Conservation (phyloP, 2,113 vertebrate genomes). For the Globicephala melas region DNA sequence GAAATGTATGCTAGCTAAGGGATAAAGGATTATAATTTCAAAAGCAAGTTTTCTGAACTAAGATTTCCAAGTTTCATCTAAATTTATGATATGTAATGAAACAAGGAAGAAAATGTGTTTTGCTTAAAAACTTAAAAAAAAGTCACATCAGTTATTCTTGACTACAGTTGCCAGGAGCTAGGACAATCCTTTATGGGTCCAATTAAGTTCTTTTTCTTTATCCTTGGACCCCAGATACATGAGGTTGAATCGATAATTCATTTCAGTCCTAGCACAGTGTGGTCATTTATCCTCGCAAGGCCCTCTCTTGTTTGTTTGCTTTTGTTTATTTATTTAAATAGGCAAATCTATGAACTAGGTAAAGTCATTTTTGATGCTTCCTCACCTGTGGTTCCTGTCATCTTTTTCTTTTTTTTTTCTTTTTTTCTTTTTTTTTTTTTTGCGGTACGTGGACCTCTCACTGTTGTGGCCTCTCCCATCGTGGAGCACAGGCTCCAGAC, state of each 20-base stretch:
- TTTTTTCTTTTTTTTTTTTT: too few species aligned
- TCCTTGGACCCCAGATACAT: neutral
- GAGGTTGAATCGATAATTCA: neutral
- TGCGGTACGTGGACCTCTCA: too few species aligned
- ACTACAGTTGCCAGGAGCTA: neutral
- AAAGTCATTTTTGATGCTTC: neutral
- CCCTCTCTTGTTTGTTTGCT: neutral
- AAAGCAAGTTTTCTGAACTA: neutral
- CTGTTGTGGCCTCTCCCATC: too few species aligned
- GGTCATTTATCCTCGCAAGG: neutral
- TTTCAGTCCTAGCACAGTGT: neutral
- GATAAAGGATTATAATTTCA: neutral
- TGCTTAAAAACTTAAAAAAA: neutral
- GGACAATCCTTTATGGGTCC: neutral
- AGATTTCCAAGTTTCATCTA: neutral
- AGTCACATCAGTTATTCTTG: neutral
- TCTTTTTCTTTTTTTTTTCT: neutral
- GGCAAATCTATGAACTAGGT: neutral
- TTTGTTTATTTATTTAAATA: neutral
- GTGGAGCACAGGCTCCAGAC: too few species aligned
- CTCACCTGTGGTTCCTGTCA: neutral
- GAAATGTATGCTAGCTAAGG: neutral
- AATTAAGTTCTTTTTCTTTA: neutral
- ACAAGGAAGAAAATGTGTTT: neutral
- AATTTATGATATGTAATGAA: neutral